Evolutionary conservation across 2,888 invertebrate genomes (phyloP), one percentile per base, ranked within the genome.

Genomic region (Drosophila paramelanica): DNA sequence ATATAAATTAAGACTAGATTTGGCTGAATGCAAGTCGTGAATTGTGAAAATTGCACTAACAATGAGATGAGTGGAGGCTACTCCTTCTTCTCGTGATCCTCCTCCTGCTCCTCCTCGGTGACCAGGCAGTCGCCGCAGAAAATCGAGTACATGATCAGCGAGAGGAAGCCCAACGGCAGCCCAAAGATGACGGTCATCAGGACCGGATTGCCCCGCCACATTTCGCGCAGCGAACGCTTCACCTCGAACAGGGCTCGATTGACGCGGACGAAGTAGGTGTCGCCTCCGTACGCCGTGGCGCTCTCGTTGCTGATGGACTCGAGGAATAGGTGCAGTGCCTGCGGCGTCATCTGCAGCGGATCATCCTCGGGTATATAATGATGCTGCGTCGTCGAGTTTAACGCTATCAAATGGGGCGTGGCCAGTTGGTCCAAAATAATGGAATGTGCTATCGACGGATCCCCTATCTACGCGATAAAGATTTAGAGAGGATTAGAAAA

Each of bases 71-170:
- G 55, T 36, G 27, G 33, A 41, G 56, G 43, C 11, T 92, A 93
- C 75, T 93, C 93, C 64, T 92, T 93, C 81, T 93, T 93, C 65
- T 93, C 93, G 75, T 93, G 93, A 36, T 91, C 90, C 42, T 91
- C 90, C 7, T 92, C 92, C 41, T 90, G 91, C 0, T 96, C 96
- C 61, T 97, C 97, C 47, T 96, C 96, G 1, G 97, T 97, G 91
- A 98, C 98, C 76, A 98, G 93, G 87, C 99, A 97, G 91, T 99
- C 99, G 56, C 98, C 96, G 91, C 99, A 99, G 93, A 98, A 99
- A 72, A 98, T 96, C 1, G 98, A 98, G 92, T 99, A 99, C 91
- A 98, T 95, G 85, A 99, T 98, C 20, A 99, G 94, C 23, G 97
- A 96, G 20, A 99, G 94, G 91, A 99, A 98, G 38, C 98, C 97